phyloP scores from a whole-genome alignment of 2,113 vertebrate genomes.

The Microcebus tavaratra region DNA sequence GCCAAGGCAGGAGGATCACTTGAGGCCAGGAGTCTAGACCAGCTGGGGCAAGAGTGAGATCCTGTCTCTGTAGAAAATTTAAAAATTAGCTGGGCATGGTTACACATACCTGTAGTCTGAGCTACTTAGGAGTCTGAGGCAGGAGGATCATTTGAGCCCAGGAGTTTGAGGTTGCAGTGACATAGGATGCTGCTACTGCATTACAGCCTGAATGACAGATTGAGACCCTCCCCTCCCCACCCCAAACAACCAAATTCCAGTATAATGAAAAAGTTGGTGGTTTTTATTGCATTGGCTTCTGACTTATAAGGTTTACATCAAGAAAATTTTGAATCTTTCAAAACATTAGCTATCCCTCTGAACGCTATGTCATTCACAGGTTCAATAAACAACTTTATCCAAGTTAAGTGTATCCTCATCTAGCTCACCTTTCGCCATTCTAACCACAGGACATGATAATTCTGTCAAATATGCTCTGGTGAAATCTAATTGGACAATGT shows the following conservation, averaged over 20 bases:
- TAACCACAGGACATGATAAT: not conserved
- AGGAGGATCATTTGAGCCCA: not conserved
- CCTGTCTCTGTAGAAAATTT: not conserved
- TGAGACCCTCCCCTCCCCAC: not conserved
- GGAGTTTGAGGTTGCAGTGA: not conserved
- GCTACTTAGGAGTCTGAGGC: not conserved
- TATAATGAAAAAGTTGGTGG: not conserved
- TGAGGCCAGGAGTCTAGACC: too few relatives aligned
- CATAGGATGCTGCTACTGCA: not conserved
- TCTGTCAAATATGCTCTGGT: constrained; percentile 34
- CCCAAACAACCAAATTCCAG: not conserved
- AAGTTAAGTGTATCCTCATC: not conserved
- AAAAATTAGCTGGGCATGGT: not conserved
- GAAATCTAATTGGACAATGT: constrained; percentile 15
- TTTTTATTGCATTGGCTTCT: not conserved
- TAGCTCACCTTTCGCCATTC: not conserved
- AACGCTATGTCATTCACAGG: constrained; percentile 25
- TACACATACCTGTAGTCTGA: not conserved
- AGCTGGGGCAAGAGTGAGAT: too few relatives aligned
- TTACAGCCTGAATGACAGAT: not conserved
- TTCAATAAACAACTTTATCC: constrained; percentile 7
- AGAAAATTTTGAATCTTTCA: constrained; percentile 28
- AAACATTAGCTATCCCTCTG: not conserved
- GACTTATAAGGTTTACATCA: not conserved
- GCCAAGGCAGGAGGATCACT: too few relatives aligned